Base-by-base conservation (phyloP, 2,888 invertebrate species). In the Barypeithes pellucidus region DNA sequence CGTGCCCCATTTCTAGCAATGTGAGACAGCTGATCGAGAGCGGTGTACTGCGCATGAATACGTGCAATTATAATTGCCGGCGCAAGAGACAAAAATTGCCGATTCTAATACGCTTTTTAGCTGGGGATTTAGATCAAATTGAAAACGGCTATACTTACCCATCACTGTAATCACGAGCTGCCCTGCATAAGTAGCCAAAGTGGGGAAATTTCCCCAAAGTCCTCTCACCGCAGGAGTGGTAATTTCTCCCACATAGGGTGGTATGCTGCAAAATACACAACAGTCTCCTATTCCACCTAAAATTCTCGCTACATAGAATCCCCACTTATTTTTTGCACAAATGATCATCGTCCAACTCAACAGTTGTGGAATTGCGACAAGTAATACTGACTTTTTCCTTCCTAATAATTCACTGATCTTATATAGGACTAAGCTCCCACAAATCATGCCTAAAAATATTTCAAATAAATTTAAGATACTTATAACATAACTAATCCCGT, bases 381-480 rank as follows among this genome's bases (percentile, higher is more conserved):
- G 54, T 12, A 71, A 8, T 5, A 71, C 45, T 9, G 70, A 54
- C n/a, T 65, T 71, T 50, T 71, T 71, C 57, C 70, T 41, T 33
- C 70, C 70, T 24, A 71, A 16, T 8, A 54, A 12, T 20, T 71
- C 65, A 7, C 33, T 24, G 1, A 71, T 33, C 33, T 45, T 54
- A n/a, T 47, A 71, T 20, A 47, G 36, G 11, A 65, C 65, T 4
- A 65, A 3, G 12, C 65, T 57, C 8, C 43, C 57, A 14, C 36
- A 41, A 33, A 71, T 20, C 70, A 70, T 70, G n/a, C 70, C 70
- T 70, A 47, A 63, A 70, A 70, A 16, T 43, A 43, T n/a, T n/a
- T n/a, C n/a, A 39, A 12, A 39, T 8, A 39, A 12, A 5, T 39
- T 39, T 39, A 39, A 24, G 24, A n/a, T n/a, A n/a, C n/a, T n/a